Base-by-base conservation (phyloP, 1,140 invertebrate genomes). In the Battus philenor region DNA sequence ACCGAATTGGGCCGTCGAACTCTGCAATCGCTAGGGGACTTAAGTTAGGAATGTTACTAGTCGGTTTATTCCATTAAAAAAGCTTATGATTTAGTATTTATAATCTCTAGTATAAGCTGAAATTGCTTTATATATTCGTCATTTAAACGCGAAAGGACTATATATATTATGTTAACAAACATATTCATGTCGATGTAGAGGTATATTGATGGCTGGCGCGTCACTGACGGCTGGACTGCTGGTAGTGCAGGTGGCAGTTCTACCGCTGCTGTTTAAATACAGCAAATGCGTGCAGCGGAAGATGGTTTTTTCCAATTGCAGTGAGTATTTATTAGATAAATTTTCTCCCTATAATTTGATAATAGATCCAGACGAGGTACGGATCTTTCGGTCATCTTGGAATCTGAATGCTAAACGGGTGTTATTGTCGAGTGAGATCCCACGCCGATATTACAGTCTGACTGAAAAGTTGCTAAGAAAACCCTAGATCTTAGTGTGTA, bases 281-380 rank as follows among this genome's bases (percentile, higher is more conserved):
- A 79, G 68, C 58, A 79, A 74, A 41, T 52, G 58, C 4, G 57
- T 76, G 2, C 75, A 76, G 29, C 59, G 75, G 41, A 76, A 79
- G 50, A 69, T 79, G 43, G 61, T 79, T 0, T 79, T 79, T 33
- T 72, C 75, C n/a, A 79, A 79, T 18, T 79, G 70, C 45, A 72
- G 74, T 78, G 47, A 68, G 74, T 41, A 29, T 29, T 1, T 12
- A n/a, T n/a, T n/a, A n/a, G n/a, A n/a, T n/a, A n/a, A n/a, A n/a
- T n/a, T n/a, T n/a, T n/a, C n/a, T n/a, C n/a, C n/a, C n/a, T n/a
- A n/a, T n/a, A n/a, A n/a, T n/a, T n/a, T n/a, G n/a, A n/a, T n/a
- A n/a, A n/a, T n/a, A n/a, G n/a, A n/a, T n/a, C n/a, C n/a, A n/a
- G n/a, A n/a, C n/a, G n/a, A n/a, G n/a, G n/a, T n/a, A n/a, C n/a